Conservation (phyloP, 2,797 vertebrate genomes). For the Chiroxiphia lanceolata region DNA sequence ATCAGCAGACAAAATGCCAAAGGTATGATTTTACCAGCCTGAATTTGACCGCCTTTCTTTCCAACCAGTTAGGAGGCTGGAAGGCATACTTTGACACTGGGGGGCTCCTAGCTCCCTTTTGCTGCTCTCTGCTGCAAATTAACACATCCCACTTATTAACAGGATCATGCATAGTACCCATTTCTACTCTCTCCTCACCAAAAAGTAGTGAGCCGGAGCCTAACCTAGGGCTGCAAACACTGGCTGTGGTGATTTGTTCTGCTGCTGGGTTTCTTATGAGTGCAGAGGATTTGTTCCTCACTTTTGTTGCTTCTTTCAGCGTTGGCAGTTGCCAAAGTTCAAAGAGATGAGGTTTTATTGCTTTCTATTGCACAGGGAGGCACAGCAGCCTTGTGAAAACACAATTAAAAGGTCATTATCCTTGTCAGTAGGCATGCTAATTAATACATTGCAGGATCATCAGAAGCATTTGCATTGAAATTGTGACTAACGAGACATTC, state of each 20-base stretch:
- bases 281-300: neutral
- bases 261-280: neutral
- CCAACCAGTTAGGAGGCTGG: neutral
- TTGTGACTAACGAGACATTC: neutral
- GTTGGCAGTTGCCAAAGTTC: slow-evolving; percentile 39
- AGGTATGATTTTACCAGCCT: neutral
- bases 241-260: neutral
- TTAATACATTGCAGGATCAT: neutral
- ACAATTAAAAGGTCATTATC: slow-evolving; percentile 31
- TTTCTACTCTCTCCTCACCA: neutral
- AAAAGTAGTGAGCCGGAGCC: neutral
- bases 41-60: neutral
- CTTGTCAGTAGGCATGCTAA: neutral
- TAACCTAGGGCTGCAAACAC: neutral
- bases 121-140: neutral
- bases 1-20: neutral
- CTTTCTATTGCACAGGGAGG: neutral
- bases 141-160: fast-evolving
- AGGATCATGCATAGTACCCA: neutral
- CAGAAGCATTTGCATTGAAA: neutral
- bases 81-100: neutral
- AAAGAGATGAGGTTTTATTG: slow-evolving; percentile 45
- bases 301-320: slow-evolving; percentile 2
- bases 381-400: slow-evolving; percentile 22
- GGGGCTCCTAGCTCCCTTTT: neutral